These are phyloP conservation scores for Phytoseiulus persimilis DNA, from an alignment of 2,888 invertebrate species.

Conservation along the genomic window DNA sequence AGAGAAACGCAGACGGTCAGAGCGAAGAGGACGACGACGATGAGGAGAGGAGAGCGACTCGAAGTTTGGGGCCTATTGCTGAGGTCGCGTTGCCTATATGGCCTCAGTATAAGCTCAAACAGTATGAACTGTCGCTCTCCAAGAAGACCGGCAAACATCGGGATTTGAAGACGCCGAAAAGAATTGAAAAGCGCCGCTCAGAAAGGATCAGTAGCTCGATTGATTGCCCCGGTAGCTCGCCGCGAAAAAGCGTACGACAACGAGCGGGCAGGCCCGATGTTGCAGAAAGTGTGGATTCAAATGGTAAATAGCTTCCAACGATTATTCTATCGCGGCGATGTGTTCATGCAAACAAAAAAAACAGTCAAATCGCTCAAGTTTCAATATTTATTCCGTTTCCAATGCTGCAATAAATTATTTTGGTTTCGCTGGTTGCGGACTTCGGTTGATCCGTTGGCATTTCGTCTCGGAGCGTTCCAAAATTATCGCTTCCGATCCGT, in stretches of 20 bases:
- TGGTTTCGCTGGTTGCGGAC: too few species aligned
- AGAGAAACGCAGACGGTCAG: too few species aligned
- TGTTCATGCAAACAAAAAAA: too few species aligned
- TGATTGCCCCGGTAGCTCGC: constrained; percentile 13
- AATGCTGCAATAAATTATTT: too few species aligned
- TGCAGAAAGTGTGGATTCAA: not conserved
- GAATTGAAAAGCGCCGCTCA: constrained; percentile 28
- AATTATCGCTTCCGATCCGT: too few species aligned
- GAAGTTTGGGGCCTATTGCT: constrained; percentile 38
- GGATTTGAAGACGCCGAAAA: not conserved
- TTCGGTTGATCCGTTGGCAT: too few species aligned
- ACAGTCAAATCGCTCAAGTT: too few species aligned
- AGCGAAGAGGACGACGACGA: not conserved
- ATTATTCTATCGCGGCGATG: not conserved
- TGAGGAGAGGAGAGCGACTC: constrained; percentile 34
- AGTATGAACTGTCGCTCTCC: constrained; percentile 35
- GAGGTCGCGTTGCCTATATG: constrained; percentile 32
- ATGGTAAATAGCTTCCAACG: not conserved
- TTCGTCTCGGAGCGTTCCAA: too few species aligned
- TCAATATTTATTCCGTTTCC: too few species aligned
- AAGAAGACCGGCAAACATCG: constrained; percentile 15
- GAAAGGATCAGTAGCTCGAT: constrained; percentile 9
- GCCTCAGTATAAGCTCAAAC: constrained; percentile 39
- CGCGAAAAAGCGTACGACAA: constrained; percentile 20
- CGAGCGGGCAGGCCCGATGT: not conserved